Evolutionary conservation across 2,888 invertebrate species (phyloP).

Genomic region (Noctua janthe): DNA sequence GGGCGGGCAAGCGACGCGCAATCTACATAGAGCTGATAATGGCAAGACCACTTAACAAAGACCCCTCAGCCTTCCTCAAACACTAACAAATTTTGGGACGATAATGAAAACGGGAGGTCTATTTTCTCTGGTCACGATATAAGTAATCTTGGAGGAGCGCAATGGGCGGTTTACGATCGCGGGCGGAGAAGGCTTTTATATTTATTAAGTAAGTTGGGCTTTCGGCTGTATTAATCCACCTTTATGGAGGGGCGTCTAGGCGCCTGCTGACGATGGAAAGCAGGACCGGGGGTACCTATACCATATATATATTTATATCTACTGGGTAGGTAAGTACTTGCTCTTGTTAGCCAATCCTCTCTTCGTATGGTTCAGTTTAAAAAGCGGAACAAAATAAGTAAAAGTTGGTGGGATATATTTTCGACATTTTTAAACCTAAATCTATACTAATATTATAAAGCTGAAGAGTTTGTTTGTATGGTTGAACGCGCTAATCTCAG

Average conservation of each 20-base stretch:
- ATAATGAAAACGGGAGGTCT: slow-evolving; percentile 84
- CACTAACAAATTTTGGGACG: slow-evolving; percentile 63
- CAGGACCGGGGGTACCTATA: slow-evolving; percentile 54
- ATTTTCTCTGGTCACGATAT: slow-evolving; percentile 80
- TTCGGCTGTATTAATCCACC: slow-evolving; percentile 90
- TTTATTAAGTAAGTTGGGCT: slow-evolving; percentile 91
- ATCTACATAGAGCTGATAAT: slow-evolving; percentile 90
- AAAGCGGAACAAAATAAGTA: not conserved
- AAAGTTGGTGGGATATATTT: not conserved
- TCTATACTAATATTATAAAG: too few species aligned
- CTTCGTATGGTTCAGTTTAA: not conserved
- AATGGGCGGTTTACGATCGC: slow-evolving; percentile 88
- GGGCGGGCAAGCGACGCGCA: slow-evolving; percentile 83
- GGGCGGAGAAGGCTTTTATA: slow-evolving; percentile 90
- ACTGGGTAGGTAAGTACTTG: not conserved
- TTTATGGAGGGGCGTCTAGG: slow-evolving; percentile 87
- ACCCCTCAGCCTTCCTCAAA: slow-evolving; percentile 74
- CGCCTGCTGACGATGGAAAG: slow-evolving; percentile 76
- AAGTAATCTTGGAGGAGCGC: slow-evolving; percentile 89
- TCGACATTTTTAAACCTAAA: not conserved
- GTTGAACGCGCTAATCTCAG: too few species aligned
- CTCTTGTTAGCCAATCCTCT: not conserved
- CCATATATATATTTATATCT: slow-evolving; percentile 16
- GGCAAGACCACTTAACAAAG: slow-evolving; percentile 78
- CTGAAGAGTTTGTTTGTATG: too few species aligned